Evolutionary conservation across 2,888 invertebrate genomes (phyloP), one percentile per base, ranked within the genome.

Genomic region (Volucella zonaria): DNA sequence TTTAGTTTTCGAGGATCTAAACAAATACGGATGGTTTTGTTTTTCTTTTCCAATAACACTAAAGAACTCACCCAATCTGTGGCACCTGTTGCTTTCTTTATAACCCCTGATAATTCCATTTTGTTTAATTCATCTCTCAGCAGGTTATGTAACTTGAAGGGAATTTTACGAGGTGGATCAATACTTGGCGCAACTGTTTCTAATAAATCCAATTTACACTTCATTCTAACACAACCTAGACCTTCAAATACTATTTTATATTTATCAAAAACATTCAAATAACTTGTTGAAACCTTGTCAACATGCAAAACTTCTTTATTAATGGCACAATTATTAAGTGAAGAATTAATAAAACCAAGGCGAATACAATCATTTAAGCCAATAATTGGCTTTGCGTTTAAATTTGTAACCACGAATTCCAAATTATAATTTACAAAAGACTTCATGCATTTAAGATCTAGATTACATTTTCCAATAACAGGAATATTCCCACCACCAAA

Each of bases 1-100:
- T 82, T 87, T 74, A 83, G 66, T 64, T 81, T 83, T 77, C 77
- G 61, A 1, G 83, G 86, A 38, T 87, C 86, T 59, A 87, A 47
- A 31, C 83, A 85, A 12, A 87, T 18, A 15, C 78, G 54, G 8
- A 87, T 52, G 18, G 18, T 62, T 3, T 79, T 75, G 75, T 83
- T 86, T 9, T 68, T 67, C 67, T 83, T 86, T 49, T 62, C 56
- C 3, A 86, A 79, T 0, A 81, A 31, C 1, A 86, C 86, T 54
- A 87, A 70, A 3, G 76, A 82, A 54, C 49, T 87, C 8, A 86
- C 85, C 85, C 86, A 87, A n/a, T 86, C 74, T 14, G 80, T 83
- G 43, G 86, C 78, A 18, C 82, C 86, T n/a, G 15, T 58, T 9
- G 78, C 74, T 15, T 62, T 64, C 15, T 51, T 38, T 31, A 87